Percentiles rank a stretch among this genome's conserved stretches.
phyloP scores from a whole-genome alignment of 2,888 invertebrate species.

The Ectemnius lituratus region DNA sequence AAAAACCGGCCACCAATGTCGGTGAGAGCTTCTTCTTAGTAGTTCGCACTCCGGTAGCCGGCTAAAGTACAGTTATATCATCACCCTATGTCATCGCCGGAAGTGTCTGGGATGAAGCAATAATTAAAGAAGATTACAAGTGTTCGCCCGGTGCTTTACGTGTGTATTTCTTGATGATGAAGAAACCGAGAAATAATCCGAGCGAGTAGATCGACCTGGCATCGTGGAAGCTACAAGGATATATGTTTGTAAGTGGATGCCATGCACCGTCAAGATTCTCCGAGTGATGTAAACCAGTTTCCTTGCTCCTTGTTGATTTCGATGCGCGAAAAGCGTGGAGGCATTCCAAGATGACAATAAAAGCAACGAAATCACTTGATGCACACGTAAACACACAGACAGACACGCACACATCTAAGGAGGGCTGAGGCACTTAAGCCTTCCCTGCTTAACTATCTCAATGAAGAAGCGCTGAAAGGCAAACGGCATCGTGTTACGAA shows the following conservation, averaged over 20 bases:
- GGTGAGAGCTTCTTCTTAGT: conserved; percentile 11
- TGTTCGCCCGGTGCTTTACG: neutral
- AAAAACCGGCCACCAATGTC: conserved; percentile 18
- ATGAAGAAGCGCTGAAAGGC: too few relatives aligned
- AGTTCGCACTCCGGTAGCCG: neutral
- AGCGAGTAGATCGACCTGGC: neutral
- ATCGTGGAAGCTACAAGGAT: neutral
- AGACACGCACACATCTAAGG: too few relatives aligned
- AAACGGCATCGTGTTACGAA: too few relatives aligned
- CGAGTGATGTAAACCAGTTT: too few relatives aligned
- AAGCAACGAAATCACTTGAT: too few relatives aligned
- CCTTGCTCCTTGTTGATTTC: too few relatives aligned
- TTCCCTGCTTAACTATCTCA: too few relatives aligned
- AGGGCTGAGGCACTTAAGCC: too few relatives aligned
- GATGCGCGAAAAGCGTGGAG: neutral
- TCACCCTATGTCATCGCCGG: conserved; percentile 28
- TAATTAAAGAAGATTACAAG: conserved; percentile 43
- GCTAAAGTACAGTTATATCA: conserved; percentile 46
- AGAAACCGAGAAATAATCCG: neutral
- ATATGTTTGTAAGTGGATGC: neutral
- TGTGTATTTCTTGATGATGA: neutral
- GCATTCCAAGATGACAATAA: neutral
- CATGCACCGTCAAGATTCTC: too few relatives aligned
- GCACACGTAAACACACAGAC: too few relatives aligned
- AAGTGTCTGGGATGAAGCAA: conserved; percentile 25